A percentile compares a stretch with the other conserved stretches of the same genome.
Evolutionary conservation across 2,113 vertebrate species (phyloP).

Genomic region (Struthidea cinerea): DNA sequence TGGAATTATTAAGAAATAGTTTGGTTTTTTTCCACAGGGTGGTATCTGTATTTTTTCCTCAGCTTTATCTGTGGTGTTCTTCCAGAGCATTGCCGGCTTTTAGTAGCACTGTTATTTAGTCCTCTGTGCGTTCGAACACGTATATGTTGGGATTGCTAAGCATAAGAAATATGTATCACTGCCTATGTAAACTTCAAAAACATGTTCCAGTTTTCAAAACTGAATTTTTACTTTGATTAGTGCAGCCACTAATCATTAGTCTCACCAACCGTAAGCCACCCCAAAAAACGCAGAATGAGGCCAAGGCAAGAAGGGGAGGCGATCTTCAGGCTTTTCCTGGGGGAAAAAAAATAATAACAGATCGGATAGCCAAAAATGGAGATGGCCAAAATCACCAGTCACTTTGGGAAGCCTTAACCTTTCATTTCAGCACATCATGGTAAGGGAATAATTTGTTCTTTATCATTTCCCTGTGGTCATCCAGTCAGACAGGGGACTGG

Average conservation of each 20-base stretch:
- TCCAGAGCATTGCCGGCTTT: not conserved
- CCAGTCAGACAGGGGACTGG: not conserved
- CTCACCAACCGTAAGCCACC: not conserved
- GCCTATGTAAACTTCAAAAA: not conserved
- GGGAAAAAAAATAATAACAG: not conserved
- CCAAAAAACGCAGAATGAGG: not conserved
- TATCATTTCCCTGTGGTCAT: not conserved
- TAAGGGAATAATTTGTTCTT: not conserved
- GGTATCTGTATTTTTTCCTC: not conserved
- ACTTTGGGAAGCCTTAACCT: not conserved
- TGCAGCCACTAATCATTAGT: not conserved
- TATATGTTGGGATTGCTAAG: not conserved
- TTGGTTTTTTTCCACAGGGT: not conserved
- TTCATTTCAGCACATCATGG: not conserved
- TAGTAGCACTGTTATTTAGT: not conserved
- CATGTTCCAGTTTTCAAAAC: not conserved
- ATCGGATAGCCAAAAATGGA: not conserved
- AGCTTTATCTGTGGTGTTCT: not conserved
- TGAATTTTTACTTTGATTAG: not conserved
- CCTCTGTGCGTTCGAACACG: fast-evolving
- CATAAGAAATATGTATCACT: not conserved
- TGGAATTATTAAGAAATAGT: not conserved
- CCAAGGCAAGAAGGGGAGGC: not conserved
- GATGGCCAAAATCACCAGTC: not conserved
- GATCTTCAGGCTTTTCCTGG: not conserved